A percentile compares a stretch with the other conserved stretches of the same genome.
Evolutionary conservation across 1,140 invertebrate genomes (phyloP).

Genomic region (Calliopsis andreniformis): DNA sequence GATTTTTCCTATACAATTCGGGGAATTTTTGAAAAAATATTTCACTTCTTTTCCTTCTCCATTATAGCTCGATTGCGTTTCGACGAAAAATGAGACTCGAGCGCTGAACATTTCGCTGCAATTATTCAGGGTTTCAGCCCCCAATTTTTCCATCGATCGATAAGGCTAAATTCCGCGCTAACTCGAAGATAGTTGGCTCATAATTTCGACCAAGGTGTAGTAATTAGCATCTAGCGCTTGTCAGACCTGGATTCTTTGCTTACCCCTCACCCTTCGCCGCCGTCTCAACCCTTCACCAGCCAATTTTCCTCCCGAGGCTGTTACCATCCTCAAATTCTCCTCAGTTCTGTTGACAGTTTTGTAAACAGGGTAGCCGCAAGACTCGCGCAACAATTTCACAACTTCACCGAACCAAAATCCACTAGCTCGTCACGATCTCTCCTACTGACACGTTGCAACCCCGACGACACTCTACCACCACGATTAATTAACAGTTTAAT

Average conservation of each 20-base stretch:
- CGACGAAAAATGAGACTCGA: too few species aligned
- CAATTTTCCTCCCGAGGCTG: background rate
- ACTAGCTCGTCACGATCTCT: constrained; percentile 1
- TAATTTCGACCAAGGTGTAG: background rate
- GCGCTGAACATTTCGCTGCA: background rate
- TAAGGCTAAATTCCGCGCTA: background rate
- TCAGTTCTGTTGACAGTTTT: background rate
- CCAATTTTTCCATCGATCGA: background rate
- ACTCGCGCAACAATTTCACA: background rate
- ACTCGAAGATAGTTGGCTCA: background rate
- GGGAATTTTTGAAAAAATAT: too few species aligned
- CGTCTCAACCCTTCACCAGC: background rate
- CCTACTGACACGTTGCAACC: background rate
- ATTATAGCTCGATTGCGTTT: too few species aligned
- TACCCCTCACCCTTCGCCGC: background rate
- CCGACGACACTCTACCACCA: constrained; percentile 1
- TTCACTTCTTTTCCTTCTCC: too few species aligned
- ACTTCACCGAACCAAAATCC: background rate
- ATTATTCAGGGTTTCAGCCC: background rate
- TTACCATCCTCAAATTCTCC: background rate
- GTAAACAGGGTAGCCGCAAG: background rate
- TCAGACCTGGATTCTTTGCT: background rate
- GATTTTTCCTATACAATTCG: too few species aligned
- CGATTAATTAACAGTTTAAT: constrained; percentile 43
- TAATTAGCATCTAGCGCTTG: background rate